phyloP scores from a whole-genome alignment of 1,140 invertebrate genomes.

The Heliconius congener region DNA sequence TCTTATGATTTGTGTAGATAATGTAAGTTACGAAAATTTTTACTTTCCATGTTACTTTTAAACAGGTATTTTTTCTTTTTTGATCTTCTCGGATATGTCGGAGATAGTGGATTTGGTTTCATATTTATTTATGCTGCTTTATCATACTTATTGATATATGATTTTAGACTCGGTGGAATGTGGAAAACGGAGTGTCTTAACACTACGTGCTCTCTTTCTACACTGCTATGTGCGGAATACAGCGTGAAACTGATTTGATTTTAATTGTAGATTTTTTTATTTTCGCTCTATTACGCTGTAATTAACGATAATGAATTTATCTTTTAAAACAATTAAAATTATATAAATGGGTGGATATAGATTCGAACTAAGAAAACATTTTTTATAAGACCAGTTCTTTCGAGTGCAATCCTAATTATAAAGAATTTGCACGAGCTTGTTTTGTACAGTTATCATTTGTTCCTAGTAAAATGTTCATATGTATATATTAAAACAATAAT shows the following conservation, averaged over 20 bases:
- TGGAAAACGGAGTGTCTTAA: too few relatives aligned
- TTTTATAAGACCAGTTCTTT: background rate
- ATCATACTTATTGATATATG: background rate
- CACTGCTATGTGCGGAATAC: too few relatives aligned
- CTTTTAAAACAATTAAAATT: background rate
- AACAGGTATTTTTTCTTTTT: background rate
- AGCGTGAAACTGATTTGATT: too few relatives aligned
- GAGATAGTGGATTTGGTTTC: background rate
- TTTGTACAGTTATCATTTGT: background rate
- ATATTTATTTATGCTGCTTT: background rate
- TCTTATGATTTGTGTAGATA: background rate
- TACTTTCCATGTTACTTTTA: background rate
- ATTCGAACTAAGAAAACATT: background rate
- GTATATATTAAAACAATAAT: too few relatives aligned
- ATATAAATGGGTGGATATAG: background rate
- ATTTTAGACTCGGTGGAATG: too few relatives aligned
- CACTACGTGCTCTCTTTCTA: too few relatives aligned
- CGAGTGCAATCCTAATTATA: background rate
- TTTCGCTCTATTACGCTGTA: background rate
- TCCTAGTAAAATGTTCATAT: background rate
- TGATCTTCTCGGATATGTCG: background rate
- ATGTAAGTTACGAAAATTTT: background rate
- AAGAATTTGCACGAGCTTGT: background rate
- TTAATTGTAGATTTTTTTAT: background rate
- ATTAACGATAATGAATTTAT: too few relatives aligned